Percentiles rank a stretch among this genome's conserved stretches.
phyloP scores from a whole-genome alignment of 2,113 vertebrate genomes.

The Brachirus orientalis region DNA sequence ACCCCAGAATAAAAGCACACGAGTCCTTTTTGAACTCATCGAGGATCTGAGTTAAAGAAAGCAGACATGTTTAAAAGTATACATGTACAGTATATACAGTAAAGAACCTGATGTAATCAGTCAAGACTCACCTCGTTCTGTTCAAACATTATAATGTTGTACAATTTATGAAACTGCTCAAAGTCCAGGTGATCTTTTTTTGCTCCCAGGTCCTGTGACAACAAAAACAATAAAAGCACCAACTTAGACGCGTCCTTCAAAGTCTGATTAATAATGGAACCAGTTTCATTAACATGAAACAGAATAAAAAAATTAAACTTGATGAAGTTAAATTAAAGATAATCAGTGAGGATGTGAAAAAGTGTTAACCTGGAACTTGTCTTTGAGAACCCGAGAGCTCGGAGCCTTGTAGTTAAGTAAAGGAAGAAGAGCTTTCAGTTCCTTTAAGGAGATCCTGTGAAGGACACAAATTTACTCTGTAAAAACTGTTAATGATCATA shows the following conservation, averaged over 20 bases:
- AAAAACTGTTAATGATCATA: too few relatives aligned
- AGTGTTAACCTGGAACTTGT: constrained; percentile 86
- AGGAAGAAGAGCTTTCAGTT: constrained; percentile 90
- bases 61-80: not conserved
- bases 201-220: constrained; percentile 86
- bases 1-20: constrained; percentile 95
- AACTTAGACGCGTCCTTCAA: not conserved
- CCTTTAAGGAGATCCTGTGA: constrained; percentile 89
- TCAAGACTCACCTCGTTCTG: constrained; percentile 86
- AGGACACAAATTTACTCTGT: not conserved
- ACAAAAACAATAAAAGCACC: not conserved
- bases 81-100: not conserved
- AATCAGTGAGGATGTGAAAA: not conserved
- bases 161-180: constrained; percentile 95
- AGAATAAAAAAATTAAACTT: too few relatives aligned
- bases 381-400: constrained; percentile 87
- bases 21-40: constrained; percentile 95
- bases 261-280: not conserved
- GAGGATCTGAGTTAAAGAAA: constrained; percentile 84
- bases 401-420: constrained; percentile 92
- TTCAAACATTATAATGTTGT: constrained; percentile 97
- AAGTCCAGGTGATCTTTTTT: constrained; percentile 93
- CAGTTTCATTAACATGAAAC: too few relatives aligned
- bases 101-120: not conserved
- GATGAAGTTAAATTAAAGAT: not conserved